These are phyloP conservation scores for Mycetomoellerius zeteki DNA, from an alignment of 1,140 invertebrate genomes.

Conservation along the genomic window DNA sequence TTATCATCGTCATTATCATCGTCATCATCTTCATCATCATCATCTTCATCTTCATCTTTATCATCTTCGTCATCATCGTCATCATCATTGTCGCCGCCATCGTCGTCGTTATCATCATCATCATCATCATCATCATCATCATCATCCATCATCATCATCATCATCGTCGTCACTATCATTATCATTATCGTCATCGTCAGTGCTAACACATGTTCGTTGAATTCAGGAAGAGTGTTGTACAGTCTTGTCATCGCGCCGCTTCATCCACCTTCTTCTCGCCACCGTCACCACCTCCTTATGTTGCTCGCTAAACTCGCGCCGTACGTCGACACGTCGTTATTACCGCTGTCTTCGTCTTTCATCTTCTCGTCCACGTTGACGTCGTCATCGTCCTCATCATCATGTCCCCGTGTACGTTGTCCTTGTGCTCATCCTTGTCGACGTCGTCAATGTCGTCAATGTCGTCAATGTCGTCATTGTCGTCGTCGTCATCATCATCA, in stretches of 20 bases:
- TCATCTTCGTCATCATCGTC: background rate
- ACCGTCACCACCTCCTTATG: constrained; percentile 34
- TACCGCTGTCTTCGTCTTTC: background rate
- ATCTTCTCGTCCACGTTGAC: background rate
- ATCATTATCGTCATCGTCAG: constrained; percentile 2
- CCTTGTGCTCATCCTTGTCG: background rate
- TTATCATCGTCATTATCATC: background rate
- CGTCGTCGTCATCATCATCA: background rate
- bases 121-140: background rate
- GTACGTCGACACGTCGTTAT: constrained; percentile 33
- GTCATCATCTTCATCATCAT: background rate
- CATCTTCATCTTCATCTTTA: background rate
- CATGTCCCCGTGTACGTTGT: background rate
- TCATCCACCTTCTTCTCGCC: constrained; percentile 11
- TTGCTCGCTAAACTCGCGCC: constrained; percentile 5
- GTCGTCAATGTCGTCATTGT: background rate
- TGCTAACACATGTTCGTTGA: constrained; percentile 2
- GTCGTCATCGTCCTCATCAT: background rate
- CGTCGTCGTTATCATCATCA: constrained; percentile 2
- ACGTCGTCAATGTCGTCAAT: background rate
- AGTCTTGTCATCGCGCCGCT: constrained; percentile 47
- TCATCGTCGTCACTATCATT: background rate
- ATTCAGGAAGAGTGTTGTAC: background rate
- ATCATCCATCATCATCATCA: too few relatives aligned
- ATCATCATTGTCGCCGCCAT: background rate